Conservation (phyloP, 2,888 invertebrate species). For the Andricus quercusramuli region DNA sequence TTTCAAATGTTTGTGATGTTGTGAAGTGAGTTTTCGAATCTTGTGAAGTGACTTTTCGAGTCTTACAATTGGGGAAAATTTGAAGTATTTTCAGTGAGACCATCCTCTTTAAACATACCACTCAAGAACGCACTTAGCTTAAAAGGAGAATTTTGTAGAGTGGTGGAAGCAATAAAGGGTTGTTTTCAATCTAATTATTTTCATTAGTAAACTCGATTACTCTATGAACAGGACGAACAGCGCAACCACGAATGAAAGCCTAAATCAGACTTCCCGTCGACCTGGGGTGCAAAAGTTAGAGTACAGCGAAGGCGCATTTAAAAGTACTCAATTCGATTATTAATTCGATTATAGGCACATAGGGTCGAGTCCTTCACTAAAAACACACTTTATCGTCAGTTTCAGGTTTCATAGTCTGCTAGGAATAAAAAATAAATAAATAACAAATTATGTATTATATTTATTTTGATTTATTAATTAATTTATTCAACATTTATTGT, state of each 20-base stretch:
- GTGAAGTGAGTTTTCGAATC: too few relatives aligned
- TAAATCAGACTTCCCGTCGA: conserved; percentile 56
- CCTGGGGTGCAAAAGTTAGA: conserved; percentile 51
- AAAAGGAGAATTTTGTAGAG: neutral
- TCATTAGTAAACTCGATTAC: conserved; percentile 58
- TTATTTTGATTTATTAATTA: too few relatives aligned
- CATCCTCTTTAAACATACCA: neutral
- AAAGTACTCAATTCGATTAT: neutral
- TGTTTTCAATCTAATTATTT: conserved; percentile 65
- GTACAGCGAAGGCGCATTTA: conserved; percentile 45
- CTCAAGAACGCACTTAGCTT: neutral
- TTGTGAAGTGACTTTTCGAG: too few relatives aligned
- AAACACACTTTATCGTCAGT: too few relatives aligned
- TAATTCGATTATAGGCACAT: too few relatives aligned
- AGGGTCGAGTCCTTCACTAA: too few relatives aligned
- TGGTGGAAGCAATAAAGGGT: conserved; percentile 44
- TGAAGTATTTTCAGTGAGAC: neutral
- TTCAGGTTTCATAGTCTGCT: too few relatives aligned
- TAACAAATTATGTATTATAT: too few relatives aligned
- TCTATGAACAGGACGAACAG: conserved; percentile 43
- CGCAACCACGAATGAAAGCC: conserved; percentile 38
- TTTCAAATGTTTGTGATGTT: too few relatives aligned
- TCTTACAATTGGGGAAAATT: neutral
- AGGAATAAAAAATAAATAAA: too few relatives aligned
- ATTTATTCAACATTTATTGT: too few relatives aligned